Percentiles rank a stretch among this genome's conserved stretches.
phyloP scores from a whole-genome alignment of 1,140 invertebrate species.

The Drosophila gunungcola region DNA sequence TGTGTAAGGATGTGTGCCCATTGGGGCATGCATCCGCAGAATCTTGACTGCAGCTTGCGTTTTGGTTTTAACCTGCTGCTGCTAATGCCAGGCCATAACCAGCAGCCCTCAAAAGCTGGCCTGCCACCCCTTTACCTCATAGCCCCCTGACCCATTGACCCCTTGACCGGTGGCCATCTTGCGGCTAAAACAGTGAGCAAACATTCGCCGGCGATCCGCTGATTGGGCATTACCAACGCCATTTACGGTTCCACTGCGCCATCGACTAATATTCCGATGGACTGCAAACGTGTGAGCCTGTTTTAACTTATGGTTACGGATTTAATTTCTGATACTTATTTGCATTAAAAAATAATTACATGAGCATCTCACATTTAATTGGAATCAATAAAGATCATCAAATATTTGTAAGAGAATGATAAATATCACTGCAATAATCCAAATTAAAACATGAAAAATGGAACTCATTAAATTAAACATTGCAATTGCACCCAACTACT shows the following conservation, averaged over 20 bases:
- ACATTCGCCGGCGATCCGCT: conserved; percentile 22
- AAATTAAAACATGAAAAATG: background rate
- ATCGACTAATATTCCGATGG: background rate
- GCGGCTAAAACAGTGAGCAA: conserved; percentile 24
- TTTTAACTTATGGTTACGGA: background rate
- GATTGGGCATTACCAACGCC: conserved; percentile 29
- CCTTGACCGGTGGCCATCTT: conserved; percentile 4
- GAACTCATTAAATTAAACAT: too few species aligned
- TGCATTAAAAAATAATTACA: too few species aligned
- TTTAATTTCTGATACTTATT: too few species aligned
- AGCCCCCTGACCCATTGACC: too few species aligned
- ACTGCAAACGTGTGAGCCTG: background rate
- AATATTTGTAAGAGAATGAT: background rate
- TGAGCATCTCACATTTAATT: too few species aligned
- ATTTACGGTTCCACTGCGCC: background rate
- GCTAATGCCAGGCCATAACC: conserved; percentile 43
- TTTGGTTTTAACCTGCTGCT: conserved; percentile 18
- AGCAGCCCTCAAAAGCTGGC: conserved; percentile 16
- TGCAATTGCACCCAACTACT: too few species aligned
- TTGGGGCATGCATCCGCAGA: conserved; percentile 32
- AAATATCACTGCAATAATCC: too few species aligned
- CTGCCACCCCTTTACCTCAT: background rate
- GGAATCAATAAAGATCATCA: too few species aligned
- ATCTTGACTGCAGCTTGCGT: conserved; percentile 22
- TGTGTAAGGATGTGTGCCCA: conserved; percentile 6